Base-by-base conservation (phyloP, 2,113 vertebrate species). In the Probosciger aterrimus region DNA sequence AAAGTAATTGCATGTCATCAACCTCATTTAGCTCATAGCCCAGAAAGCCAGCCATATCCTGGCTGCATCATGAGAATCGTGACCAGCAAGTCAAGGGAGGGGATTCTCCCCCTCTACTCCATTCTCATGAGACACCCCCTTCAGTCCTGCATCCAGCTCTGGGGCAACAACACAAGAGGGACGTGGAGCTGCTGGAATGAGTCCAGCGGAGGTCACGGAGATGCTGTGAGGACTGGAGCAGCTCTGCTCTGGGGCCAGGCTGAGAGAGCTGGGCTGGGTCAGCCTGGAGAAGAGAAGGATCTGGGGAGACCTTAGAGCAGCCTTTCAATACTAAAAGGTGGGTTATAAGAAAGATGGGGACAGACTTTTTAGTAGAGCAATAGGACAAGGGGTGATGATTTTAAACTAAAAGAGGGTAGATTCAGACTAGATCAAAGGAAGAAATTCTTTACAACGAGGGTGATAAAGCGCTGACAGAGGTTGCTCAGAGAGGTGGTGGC, bases 301-400 rank as follows among this genome's bases (percentile, higher is more conserved):
- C 4, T 1, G 2, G 41, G 30, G 3, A 75, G 8, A 63, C 0
- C 44, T 77, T 37, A 0, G 28, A n/a, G 50, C 3, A 3, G 15
- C 16, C 9, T 65, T 59, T 10, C 31, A 23, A 0, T 44, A 28
- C 13, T 44, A 28, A 25, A 37, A 49, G 5, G 2, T n/a, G 4
- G 19, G 7, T 30, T n/a, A 2, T 18, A 25, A 30, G 33, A 46
- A 44, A 85, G 33, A 14, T 7, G 22, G 7, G 3, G 33, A n/a
- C 9, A 18, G 10, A 50, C 22, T 2, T 37, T 59, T 50, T 60
- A 50, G 1, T 2, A 28, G 9, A 15, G 46, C 1, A 0, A 55
- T 8, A 62, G 5, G 7, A 37, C 5, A 39, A 28, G 11, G 14
- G 8, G 24, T 7, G 37, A 17, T 3, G 2, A 3, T 3, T 87